Conservation (phyloP, 2,113 vertebrate species). For the Poicephalus meyeri region DNA sequence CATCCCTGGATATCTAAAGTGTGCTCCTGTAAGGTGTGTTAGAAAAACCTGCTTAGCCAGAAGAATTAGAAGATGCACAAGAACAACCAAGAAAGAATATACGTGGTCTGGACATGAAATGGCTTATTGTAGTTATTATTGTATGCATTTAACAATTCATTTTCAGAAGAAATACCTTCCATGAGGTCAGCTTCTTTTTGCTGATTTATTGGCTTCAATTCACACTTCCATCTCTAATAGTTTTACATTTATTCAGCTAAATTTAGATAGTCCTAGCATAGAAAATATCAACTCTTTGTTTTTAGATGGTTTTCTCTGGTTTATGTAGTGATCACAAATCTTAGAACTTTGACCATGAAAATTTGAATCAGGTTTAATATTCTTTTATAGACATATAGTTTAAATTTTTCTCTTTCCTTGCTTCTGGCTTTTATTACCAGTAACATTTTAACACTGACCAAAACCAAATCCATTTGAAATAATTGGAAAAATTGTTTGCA, state of each 20-base stretch:
- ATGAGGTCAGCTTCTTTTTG: not conserved
- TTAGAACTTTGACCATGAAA: not conserved
- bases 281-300: not conserved
- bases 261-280: not conserved
- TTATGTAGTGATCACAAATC: not conserved
- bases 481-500: not conserved
- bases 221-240: not conserved
- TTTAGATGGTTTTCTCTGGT: not conserved
- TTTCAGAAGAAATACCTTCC: not conserved
- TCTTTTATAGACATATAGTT: not conserved
- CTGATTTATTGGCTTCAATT: not conserved
- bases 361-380: not conserved
- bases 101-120: not conserved
- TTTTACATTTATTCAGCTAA: not conserved
- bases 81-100: not conserved
- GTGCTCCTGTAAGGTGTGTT: constrained; percentile 81
- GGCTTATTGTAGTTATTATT: not conserved
- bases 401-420: not conserved
- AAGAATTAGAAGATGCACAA: not conserved
- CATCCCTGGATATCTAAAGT: constrained; percentile 77
- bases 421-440: not conserved
- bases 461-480: not conserved
- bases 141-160: not conserved
- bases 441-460: not conserved
- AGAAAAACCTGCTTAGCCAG: not conserved